Evolutionary conservation across 2,797 vertebrate genomes (phyloP).

Genomic region (Dipus sagitta): DNA sequence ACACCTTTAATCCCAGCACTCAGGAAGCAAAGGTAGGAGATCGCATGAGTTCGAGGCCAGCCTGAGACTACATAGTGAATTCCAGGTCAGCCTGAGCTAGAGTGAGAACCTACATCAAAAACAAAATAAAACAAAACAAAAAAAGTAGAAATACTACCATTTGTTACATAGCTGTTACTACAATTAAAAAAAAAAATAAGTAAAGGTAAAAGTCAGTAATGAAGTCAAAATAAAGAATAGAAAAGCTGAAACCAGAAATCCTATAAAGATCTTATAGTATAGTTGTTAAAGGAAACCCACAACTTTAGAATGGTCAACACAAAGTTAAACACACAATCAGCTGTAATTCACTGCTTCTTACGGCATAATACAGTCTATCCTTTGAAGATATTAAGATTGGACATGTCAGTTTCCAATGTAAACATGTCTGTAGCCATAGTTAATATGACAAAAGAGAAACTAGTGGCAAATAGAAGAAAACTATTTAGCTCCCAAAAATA

Average conservation of each 20-base stretch:
- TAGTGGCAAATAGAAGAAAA: slow-evolving; percentile 57
- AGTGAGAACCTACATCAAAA: too few relatives aligned
- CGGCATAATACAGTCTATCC: not conserved
- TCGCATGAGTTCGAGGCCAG: too few relatives aligned
- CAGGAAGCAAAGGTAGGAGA: too few relatives aligned
- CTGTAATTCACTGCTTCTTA: slow-evolving; percentile 37
- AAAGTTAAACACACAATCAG: slow-evolving; percentile 44
- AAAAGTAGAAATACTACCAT: not conserved
- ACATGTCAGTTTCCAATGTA: not conserved
- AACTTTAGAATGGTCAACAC: not conserved
- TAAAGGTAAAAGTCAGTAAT: slow-evolving; percentile 10
- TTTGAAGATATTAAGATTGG: slow-evolving; percentile 59
- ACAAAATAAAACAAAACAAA: too few relatives aligned
- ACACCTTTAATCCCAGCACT: too few relatives aligned
- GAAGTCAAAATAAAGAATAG: slow-evolving; percentile 40
- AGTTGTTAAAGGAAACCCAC: not conserved
- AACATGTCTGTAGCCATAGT: not conserved
- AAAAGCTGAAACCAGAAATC: slow-evolving; percentile 30
- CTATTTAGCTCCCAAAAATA: slow-evolving; percentile 39
- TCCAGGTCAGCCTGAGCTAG: too few relatives aligned
- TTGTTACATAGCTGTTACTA: slow-evolving; percentile 9
- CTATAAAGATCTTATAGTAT: not conserved
- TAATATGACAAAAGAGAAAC: slow-evolving; percentile 34
- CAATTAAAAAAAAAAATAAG: not conserved
- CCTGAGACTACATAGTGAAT: too few relatives aligned